A percentile compares a stretch with the other conserved stretches of the same genome.
These are phyloP conservation scores for Melospiza melodia DNA, from an alignment of 2,113 vertebrate genomes.

Conservation along the genomic window DNA sequence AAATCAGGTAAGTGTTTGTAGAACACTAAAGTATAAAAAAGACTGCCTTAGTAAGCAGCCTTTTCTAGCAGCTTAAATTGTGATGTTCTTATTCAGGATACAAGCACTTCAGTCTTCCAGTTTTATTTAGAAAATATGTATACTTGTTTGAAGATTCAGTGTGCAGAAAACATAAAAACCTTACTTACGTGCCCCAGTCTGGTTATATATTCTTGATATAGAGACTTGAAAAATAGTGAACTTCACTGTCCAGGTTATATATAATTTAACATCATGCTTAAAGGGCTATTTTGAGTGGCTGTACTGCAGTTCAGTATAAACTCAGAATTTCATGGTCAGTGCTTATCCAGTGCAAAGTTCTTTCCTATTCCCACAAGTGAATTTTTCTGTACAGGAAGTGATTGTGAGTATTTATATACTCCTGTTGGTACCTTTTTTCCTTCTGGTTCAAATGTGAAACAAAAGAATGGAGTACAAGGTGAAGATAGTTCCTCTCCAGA, in stretches of 20 bases:
- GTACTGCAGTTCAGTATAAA: background rate
- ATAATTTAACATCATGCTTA: background rate
- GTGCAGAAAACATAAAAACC: background rate
- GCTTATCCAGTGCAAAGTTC: background rate
- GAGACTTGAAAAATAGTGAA: background rate
- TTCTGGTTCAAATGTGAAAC: background rate
- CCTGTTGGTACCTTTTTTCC: background rate
- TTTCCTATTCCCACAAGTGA: background rate
- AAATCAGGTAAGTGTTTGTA: background rate
- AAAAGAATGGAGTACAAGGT: background rate
- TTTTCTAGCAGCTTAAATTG: background rate
- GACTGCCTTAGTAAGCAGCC: background rate
- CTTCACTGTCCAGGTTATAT: background rate
- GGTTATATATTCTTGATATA: background rate
- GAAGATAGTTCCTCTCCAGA: background rate
- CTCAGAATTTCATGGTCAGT: background rate
- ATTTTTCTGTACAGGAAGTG: background rate
- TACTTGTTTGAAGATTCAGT: background rate
- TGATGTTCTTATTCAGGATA: background rate
- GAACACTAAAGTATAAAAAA: background rate
- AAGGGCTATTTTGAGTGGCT: background rate
- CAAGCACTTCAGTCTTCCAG: background rate
- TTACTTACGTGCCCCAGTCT: background rate
- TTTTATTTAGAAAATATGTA: background rate
- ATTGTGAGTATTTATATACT: background rate